Percentiles rank a stretch among this genome's conserved stretches.
Evolutionary conservation across 2,113 vertebrate species (phyloP).

Genomic region (Tyrannus savana): DNA sequence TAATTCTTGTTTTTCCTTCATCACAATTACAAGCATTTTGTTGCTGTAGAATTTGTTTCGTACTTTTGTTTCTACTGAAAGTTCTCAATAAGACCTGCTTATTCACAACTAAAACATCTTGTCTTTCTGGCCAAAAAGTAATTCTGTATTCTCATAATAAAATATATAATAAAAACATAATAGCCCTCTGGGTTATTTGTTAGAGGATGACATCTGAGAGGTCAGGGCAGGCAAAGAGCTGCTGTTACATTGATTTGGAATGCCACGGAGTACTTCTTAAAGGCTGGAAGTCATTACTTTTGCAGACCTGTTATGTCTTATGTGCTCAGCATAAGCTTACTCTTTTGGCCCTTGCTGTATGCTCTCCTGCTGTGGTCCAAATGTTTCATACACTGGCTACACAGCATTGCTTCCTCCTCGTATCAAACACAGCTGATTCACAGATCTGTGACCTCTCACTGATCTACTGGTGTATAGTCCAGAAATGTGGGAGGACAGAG

Average conservation of each 20-base stretch:
- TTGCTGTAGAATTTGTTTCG: slow-evolving; percentile 24
- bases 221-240: slow-evolving; percentile 1
- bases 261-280: slow-evolving; percentile 14
- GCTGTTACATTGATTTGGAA: slow-evolving; percentile 50
- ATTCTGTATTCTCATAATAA: not conserved
- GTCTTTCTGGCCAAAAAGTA: not conserved
- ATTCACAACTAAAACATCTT: not conserved
- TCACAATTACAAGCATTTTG: not conserved
- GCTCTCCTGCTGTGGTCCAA: slow-evolving; percentile 49
- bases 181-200: not conserved
- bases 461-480: not conserved
- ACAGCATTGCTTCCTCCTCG: not conserved
- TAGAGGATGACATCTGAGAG: slow-evolving; percentile 48
- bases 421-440: slow-evolving; percentile 34
- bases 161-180: not conserved
- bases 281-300: slow-evolving; percentile 56
- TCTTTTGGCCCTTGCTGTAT: slow-evolving; percentile 19
- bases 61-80: slow-evolving; percentile 52
- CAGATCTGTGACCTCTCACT: slow-evolving; percentile 14
- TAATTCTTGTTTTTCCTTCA: slow-evolving; percentile 11
- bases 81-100: slow-evolving; percentile 41
- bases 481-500: slow-evolving; percentile 21
- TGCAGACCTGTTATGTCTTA: slow-evolving; percentile 57
- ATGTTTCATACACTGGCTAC: slow-evolving; percentile 2
- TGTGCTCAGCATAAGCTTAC: slow-evolving; percentile 38